Conservation (phyloP, 2,797 vertebrate genomes). For the Babyrousa celebensis region DNA sequence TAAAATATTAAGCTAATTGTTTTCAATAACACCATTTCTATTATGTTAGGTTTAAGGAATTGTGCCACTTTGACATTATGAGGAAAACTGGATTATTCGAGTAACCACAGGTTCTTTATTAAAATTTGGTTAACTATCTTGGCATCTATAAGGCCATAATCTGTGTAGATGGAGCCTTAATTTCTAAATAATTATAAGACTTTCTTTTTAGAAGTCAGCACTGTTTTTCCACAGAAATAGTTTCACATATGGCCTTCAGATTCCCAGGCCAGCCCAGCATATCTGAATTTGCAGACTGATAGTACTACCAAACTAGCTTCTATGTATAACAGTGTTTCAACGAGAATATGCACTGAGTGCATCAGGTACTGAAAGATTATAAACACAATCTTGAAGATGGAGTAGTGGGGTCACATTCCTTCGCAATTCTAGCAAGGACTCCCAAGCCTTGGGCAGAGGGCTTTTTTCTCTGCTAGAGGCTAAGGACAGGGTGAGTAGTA, state of each 20-base stretch:
- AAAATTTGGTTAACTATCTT: conserved; percentile 66
- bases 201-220: conserved; percentile 51
- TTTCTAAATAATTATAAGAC: conserved; percentile 72
- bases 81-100: conserved; percentile 66
- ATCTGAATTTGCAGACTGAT: conserved; percentile 72
- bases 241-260: conserved; percentile 10
- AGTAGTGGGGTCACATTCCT: background rate
- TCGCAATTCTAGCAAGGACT: background rate
- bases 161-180: background rate
- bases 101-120: conserved; percentile 56
- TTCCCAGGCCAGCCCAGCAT: conserved; percentile 36
- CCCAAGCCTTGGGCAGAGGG: background rate
- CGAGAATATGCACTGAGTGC: conserved; percentile 25
- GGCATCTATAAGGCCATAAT: conserved; percentile 48
- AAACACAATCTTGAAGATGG: conserved; percentile 18
- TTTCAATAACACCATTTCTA: conserved; percentile 34
- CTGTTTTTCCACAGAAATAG: conserved; percentile 62
- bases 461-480: conserved; percentile 30
- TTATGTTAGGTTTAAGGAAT: conserved; percentile 67
- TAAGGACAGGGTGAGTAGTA: background rate
- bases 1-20: conserved; percentile 68
- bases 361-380: conserved; percentile 42
- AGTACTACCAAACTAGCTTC: conserved; percentile 45
- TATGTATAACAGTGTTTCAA: conserved; percentile 46
- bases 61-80: conserved; percentile 54